Evolutionary conservation across 1,140 invertebrate genomes (phyloP), one percentile per base, ranked within the genome.

Genomic region (Bombus sylvicola): DNA sequence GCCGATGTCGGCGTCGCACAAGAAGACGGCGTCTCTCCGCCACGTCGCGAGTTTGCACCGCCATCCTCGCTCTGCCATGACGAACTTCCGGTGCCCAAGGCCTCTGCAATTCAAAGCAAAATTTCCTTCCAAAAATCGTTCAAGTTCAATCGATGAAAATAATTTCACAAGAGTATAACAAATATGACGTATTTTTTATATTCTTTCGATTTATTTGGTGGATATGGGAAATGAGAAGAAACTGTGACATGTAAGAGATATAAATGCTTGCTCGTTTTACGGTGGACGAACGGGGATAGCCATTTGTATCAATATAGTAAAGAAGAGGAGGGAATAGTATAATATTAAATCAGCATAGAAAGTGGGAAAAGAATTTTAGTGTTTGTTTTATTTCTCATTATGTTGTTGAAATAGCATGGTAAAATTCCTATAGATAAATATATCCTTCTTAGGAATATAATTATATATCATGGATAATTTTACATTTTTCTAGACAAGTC

Each of bases 1-100:
- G 94, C 93, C 37, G 96, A 96, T 74, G 96, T 96, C 28, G 96
- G 96, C 18, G 96, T 97, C 37, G 96, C 96, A 87, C 96, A 97
- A 28, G 96, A 96, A 69, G 96, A 95, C 37, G 96, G 95, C 47
- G 96, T 95, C 86, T 94, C 94, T 95, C 95, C 93, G 94, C 95
- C 95, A 95, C 96, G 93, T 95, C 96, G 88, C 94, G 93, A 95
- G 96, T 93, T 96, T 96, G 85, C 96, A 95, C 92, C 96, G 95
- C 96, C 97, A 97, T 92, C 96, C 95, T 95, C 96, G 95, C 96
- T 92, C 90, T 96, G 89, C 96, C 96, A 92, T 92, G 96, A 92
- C 25, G 93, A 95, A 89, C 93, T 94, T 89, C 97, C 96, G 82
- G 96, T 97, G 84, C 96, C 96, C 92, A 97, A 93, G n/a, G 96